A percentile compares a stretch with the other conserved stretches of the same genome.
Conservation (phyloP, 2,797 vertebrate species). For the Sylvilagus floridanus region DNA sequence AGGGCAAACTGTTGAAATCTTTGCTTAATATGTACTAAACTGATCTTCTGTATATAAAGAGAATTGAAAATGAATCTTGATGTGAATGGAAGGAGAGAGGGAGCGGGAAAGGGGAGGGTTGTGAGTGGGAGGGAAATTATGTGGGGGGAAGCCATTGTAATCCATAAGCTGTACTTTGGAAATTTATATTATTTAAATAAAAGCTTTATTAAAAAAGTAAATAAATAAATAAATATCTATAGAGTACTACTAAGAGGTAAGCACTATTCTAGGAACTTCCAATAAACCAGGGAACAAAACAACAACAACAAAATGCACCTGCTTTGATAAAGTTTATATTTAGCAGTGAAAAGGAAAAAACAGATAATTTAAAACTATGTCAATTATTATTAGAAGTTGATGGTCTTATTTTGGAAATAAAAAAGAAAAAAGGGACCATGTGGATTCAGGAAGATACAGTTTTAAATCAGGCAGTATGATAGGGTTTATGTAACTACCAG, state of each 20-base stretch:
- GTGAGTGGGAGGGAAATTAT: no score
- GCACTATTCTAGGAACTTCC: background rate
- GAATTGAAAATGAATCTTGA: no score
- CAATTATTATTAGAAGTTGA: background rate
- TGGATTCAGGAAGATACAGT: background rate
- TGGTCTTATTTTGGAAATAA: background rate
- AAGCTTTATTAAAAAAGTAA: no score
- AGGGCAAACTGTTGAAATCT: no score
- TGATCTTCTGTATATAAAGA: no score
- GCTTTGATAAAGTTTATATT: background rate
- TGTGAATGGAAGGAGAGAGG: no score
- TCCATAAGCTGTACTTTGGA: no score
- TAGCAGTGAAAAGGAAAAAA: background rate
- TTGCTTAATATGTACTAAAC: no score
- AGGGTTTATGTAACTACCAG: background rate
- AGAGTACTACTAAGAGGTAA: background rate
- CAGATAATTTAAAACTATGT: background rate
- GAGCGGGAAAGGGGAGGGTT: no score
- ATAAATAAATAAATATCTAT: background rate
- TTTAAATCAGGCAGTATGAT: background rate
- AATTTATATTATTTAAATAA: no score
- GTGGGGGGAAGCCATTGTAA: no score
- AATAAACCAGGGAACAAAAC: background rate
- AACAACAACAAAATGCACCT: background rate
- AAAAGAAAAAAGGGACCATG: background rate